Percentiles rank a stretch among this genome's conserved stretches.
Evolutionary conservation across 2,113 vertebrate species (phyloP).

Genomic region (Todiramphus chloris): DNA sequence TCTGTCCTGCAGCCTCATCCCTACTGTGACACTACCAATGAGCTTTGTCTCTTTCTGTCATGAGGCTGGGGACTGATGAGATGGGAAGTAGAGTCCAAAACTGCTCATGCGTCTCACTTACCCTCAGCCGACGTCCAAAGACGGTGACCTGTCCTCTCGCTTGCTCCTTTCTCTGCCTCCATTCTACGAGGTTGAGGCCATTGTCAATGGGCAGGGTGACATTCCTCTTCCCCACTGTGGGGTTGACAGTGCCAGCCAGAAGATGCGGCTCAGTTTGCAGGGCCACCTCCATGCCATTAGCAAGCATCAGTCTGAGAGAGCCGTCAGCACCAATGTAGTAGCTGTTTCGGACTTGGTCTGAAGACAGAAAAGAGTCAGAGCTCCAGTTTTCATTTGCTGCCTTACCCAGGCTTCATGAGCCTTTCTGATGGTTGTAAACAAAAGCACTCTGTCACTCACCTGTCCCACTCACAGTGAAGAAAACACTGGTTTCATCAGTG

Average conservation of each 20-base stretch:
- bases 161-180: slow-evolving; percentile 97
- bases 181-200: slow-evolving; percentile 95
- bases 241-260: slow-evolving; percentile 93
- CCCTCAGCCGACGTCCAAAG: slow-evolving; percentile 93
- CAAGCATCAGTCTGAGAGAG: slow-evolving; percentile 90
- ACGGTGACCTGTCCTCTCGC: slow-evolving; percentile 94
- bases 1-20: not conserved
- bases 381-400: not conserved
- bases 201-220: slow-evolving; percentile 97
- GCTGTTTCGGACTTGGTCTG: slow-evolving; percentile 98
- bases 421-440: not conserved
- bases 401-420: not conserved
- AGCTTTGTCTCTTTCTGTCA: not conserved
- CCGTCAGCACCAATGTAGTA: slow-evolving; percentile 95
- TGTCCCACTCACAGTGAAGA: rapidly evolving
- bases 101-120: slow-evolving; percentile 63
- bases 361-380: not conserved
- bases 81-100: not conserved
- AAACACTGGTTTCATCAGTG: not conserved
- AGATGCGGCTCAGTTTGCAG: slow-evolving; percentile 96
- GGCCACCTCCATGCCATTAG: slow-evolving; percentile 96
- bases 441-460: not conserved
- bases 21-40: not conserved
- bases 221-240: slow-evolving; percentile 94
- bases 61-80: not conserved